Evolutionary conservation across 2,888 invertebrate species (phyloP).

Genomic region (Geotrupes spiniger): DNA sequence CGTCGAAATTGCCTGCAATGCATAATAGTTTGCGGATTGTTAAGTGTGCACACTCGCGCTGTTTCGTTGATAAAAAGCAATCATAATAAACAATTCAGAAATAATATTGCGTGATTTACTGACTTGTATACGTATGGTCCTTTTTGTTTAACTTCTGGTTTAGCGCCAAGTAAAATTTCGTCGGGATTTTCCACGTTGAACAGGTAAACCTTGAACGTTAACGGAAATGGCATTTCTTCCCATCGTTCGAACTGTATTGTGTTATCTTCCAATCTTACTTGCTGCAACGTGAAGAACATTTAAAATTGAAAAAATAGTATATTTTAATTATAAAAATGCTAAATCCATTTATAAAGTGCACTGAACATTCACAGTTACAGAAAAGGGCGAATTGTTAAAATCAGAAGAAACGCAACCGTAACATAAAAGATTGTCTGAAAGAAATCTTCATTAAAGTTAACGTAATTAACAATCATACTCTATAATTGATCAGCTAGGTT

Average conservation of each 20-base stretch:
- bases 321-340: not conserved
- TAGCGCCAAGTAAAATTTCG: conserved; percentile 45
- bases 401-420: too few relatives aligned
- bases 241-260: conserved; percentile 47
- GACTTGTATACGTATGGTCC: conserved; percentile 54
- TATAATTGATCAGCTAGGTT: too few relatives aligned
- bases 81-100: too few relatives aligned
- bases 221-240: conserved; percentile 49
- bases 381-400: too few relatives aligned
- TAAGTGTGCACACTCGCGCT: too few relatives aligned
- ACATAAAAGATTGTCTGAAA: too few relatives aligned
- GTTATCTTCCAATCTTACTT: conserved; percentile 43
- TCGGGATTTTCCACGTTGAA: conserved; percentile 53
- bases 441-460: too few relatives aligned
- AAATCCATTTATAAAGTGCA: not conserved
- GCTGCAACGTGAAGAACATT: conserved; percentile 33
- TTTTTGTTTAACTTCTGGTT: conserved; percentile 48
- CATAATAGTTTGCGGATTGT: not conserved
- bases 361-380: too few relatives aligned
- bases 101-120: too few relatives aligned
- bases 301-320: not conserved
- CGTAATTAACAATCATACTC: too few relatives aligned
- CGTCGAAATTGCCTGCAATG: conserved; percentile 12
- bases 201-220: conserved; percentile 49
- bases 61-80: too few relatives aligned